These are phyloP conservation scores for Diaprepes abbreviatus DNA, from an alignment of 2,888 invertebrate genomes.

Conservation along the genomic window DNA sequence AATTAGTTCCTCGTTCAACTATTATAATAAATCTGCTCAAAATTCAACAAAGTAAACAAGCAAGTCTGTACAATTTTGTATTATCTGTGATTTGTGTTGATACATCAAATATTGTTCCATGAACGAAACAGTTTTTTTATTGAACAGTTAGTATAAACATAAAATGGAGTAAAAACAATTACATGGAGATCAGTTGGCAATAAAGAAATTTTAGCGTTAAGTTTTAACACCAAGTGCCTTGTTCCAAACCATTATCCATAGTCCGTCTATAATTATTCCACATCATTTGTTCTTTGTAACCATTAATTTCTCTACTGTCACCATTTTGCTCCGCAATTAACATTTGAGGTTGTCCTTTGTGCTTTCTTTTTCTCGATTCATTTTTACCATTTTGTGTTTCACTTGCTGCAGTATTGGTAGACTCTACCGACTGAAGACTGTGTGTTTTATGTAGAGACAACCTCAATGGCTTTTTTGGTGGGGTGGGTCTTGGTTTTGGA, in stretches of 20 bases:
- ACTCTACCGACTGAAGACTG: conserved; percentile 82
- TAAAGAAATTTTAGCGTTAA: neutral
- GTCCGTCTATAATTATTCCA: conserved; percentile 53
- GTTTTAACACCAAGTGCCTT: conserved; percentile 62
- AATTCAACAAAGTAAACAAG: too few relatives aligned
- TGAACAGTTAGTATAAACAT: too few relatives aligned
- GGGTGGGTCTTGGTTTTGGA: conserved; percentile 77
- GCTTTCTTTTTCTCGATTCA: conserved; percentile 73
- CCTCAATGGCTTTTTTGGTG: conserved; percentile 88
- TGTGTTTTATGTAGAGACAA: conserved; percentile 87
- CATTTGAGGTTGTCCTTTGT: conserved; percentile 69
- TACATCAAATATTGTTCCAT: too few relatives aligned
- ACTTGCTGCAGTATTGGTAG: conserved; percentile 56
- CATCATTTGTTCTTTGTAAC: conserved; percentile 49
- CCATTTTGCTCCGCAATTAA: conserved; percentile 36
- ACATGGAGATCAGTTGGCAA: too few relatives aligned
- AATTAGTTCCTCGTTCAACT: too few relatives aligned
- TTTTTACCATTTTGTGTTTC: conserved; percentile 56
- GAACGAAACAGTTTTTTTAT: too few relatives aligned
- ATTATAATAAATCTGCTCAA: too few relatives aligned
- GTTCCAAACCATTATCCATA: conserved; percentile 58
- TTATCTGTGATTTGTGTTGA: too few relatives aligned
- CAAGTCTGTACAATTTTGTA: too few relatives aligned
- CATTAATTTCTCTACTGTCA: conserved; percentile 48
- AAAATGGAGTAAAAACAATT: too few relatives aligned